Evolutionary conservation across 2,888 invertebrate genomes (phyloP).

Genomic region (Parnassius mnemosyne): DNA sequence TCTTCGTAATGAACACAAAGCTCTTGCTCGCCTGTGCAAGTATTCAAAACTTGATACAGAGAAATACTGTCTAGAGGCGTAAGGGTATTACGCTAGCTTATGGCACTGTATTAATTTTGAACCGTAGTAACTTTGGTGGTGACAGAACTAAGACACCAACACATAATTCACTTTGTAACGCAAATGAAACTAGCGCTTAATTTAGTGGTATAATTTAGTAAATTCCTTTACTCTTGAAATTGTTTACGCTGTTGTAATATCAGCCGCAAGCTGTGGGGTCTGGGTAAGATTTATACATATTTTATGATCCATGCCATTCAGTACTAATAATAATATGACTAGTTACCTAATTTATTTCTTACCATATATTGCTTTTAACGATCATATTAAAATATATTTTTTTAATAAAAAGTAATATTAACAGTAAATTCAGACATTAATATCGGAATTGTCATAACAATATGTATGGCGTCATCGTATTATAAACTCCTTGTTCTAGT

Average conservation of each 20-base stretch:
- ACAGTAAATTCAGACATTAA: no score
- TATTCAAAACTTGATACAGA: constrained; percentile 70
- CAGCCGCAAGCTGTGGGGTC: constrained; percentile 34
- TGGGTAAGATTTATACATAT: constrained; percentile 36
- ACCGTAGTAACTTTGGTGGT: constrained; percentile 79
- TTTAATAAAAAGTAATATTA: no score
- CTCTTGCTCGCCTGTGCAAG: constrained; percentile 35
- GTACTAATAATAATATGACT: constrained; percentile 3
- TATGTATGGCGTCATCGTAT: no score
- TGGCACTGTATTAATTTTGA: constrained; percentile 80
- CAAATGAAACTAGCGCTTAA: constrained; percentile 79
- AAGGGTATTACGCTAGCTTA: constrained; percentile 76
- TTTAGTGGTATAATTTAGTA: constrained; percentile 78
- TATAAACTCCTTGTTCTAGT: no score
- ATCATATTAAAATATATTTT: no score
- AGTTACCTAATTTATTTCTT: no score
- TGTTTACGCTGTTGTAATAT: constrained; percentile 42
- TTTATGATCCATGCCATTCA: constrained; percentile 30
- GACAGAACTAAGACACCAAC: constrained; percentile 80
- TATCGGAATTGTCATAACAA: no score
- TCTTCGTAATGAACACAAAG: constrained; percentile 36
- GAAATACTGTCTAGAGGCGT: constrained; percentile 64
- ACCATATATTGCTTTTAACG: no score
- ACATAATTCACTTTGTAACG: constrained; percentile 78
- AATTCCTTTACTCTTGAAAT: constrained; percentile 70